Evolutionary conservation across 2,888 invertebrate species (phyloP).

Genomic region (Tetragnatha montana): DNA sequence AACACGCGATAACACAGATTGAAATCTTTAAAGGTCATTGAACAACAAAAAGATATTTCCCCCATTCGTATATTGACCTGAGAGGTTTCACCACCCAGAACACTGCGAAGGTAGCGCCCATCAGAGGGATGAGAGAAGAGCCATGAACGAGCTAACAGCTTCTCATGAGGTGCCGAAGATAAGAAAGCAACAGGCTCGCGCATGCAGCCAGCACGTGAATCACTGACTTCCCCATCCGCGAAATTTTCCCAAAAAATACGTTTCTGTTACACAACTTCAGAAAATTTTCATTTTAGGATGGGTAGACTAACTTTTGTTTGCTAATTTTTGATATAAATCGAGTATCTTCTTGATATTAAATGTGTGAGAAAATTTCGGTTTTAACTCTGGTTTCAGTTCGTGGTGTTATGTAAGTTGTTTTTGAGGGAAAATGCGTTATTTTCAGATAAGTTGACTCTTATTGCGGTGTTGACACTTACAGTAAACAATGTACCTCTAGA

Average conservation of each 20-base stretch:
- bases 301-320: too few species aligned
- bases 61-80: conserved; percentile 55
- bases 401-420: too few species aligned
- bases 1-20: conserved; percentile 62
- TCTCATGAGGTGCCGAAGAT: background rate
- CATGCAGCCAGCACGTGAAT: background rate
- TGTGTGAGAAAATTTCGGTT: too few species aligned
- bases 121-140: background rate
- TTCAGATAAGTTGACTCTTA: too few species aligned
- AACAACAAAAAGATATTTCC: conserved; percentile 36
- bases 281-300: too few species aligned
- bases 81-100: conserved; percentile 26
- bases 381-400: too few species aligned
- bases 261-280: too few species aligned
- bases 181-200: background rate
- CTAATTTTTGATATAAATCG: too few species aligned
- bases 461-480: too few species aligned
- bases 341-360: too few species aligned
- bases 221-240: background rate
- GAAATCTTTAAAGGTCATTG: conserved; percentile 62
- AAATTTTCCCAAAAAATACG: background rate
- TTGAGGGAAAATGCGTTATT: too few species aligned
- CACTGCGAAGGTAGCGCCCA: background rate
- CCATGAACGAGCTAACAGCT: background rate
- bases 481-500: too few species aligned